These are phyloP conservation scores for Poeciliopsis paucimaculata DNA, from an alignment of 2,797 vertebrate species.

Conservation along the genomic window DNA sequence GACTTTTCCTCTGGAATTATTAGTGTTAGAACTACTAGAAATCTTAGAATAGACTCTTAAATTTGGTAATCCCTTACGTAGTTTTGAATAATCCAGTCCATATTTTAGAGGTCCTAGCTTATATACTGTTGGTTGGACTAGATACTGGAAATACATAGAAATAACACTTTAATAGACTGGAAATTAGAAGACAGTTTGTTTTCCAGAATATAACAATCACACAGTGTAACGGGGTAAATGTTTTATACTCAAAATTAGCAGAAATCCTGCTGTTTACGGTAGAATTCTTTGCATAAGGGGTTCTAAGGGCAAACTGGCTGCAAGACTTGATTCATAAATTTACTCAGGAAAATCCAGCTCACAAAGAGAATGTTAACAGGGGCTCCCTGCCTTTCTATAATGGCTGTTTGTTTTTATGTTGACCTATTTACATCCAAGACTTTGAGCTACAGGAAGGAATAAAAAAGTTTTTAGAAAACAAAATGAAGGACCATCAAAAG, in stretches of 20 bases:
- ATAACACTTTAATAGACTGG: not conserved
- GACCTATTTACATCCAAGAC: not conserved
- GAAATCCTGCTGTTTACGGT: not conserved
- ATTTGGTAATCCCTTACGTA: not conserved
- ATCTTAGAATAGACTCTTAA: not conserved
- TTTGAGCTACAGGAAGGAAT: not conserved
- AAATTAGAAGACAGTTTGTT: not conserved
- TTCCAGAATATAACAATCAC: not conserved
- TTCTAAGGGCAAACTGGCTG: not conserved
- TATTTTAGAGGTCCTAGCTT: not conserved
- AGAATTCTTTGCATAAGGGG: not conserved
- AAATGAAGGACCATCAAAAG: not conserved
- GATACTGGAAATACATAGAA: not conserved
- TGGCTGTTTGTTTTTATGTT: not conserved
- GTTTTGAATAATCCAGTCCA: not conserved
- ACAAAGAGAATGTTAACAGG: not conserved
- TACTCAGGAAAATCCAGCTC: not conserved
- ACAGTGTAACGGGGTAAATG: not conserved
- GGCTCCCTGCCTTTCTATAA: not conserved
- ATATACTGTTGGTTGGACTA: not conserved
- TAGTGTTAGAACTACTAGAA: not conserved
- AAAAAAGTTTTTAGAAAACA: not conserved
- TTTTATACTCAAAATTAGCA: not conserved
- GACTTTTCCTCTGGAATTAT: not conserved
- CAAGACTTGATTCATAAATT: not conserved